phyloP scores from a whole-genome alignment of 2,888 invertebrate genomes.

The Eilema sororculum region DNA sequence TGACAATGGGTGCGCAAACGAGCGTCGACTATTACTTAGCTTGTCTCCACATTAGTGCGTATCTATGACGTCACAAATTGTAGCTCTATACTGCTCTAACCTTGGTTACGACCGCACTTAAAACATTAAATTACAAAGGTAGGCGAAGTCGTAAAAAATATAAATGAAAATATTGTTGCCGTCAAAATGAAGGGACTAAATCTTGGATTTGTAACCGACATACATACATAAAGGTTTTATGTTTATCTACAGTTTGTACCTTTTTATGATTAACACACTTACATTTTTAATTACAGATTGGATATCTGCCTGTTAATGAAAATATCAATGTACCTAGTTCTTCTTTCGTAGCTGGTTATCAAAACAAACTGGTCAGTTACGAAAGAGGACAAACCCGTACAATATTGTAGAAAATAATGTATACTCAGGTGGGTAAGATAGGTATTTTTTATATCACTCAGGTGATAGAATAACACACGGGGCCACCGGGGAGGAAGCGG shows the following conservation, averaged over 20 bases:
- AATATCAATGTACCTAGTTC: no score
- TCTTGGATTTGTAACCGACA: background rate
- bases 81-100: constrained; percentile 24
- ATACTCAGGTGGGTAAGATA: no score
- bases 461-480: no score
- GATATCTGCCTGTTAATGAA: background rate
- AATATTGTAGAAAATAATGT: no score
- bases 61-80: constrained; percentile 45
- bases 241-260: background rate
- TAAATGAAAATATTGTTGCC: constrained; percentile 4
- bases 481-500: no score
- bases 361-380: no score
- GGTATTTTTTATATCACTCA: no score
- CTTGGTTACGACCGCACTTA: constrained; percentile 15
- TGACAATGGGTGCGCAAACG: constrained; percentile 44
- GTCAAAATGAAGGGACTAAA: constrained; percentile 1
- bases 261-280: background rate
- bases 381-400: no score
- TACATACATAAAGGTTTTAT: background rate
- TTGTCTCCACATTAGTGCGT: constrained; percentile 32
- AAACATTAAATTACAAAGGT: constrained; percentile 4
- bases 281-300: background rate
- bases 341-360: no score
- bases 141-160: constrained; percentile 13
- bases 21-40: constrained; percentile 45